A percentile compares a stretch with the other conserved stretches of the same genome.
Evolutionary conservation across 2,113 vertebrate genomes (phyloP).

Genomic region (Hippocampus zosterae): DNA sequence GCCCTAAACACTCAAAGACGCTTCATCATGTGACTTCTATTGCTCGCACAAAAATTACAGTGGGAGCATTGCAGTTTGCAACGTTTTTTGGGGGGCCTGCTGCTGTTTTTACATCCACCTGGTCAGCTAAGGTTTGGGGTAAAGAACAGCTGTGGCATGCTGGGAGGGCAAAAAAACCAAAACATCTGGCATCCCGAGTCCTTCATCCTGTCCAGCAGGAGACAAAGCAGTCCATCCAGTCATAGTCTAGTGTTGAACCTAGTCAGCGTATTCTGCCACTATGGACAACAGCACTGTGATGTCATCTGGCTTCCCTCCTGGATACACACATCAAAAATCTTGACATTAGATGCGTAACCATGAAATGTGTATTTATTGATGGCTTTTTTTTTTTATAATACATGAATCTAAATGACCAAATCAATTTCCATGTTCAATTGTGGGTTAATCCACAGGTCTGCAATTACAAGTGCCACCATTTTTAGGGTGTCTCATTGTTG

Average conservation of each 20-base stretch:
- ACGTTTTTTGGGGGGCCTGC: not conserved
- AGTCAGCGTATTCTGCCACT: constrained; percentile 98
- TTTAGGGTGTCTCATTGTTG: not conserved
- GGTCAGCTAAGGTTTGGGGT: constrained; percentile 25
- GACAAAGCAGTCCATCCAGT: constrained; percentile 47
- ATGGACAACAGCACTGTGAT: constrained; percentile 98
- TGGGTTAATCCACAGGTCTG: not conserved
- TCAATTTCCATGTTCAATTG: not conserved
- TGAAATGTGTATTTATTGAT: not conserved
- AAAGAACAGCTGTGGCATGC: constrained; percentile 28
- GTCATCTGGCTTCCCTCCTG: constrained; percentile 98
- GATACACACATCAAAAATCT: constrained; percentile 13
- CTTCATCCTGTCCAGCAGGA: constrained; percentile 89
- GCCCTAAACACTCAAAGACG: constrained; percentile 5
- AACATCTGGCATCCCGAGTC: constrained; percentile 34
- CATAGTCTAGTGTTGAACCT: constrained; percentile 20
- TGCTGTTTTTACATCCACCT: constrained; percentile 3
- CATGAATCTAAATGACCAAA: not conserved
- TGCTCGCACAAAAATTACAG: constrained; percentile 35
- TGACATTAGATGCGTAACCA: not conserved
- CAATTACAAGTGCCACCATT: too few species aligned
- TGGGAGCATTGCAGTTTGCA: constrained; percentile 22
- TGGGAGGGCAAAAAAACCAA: constrained; percentile 19
- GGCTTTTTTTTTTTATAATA: not conserved
- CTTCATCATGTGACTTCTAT: constrained; percentile 24